Percentiles rank a stretch among this genome's conserved stretches.
These are phyloP conservation scores for Geothlypis trichas DNA, from an alignment of 2,113 vertebrate genomes.

Conservation along the genomic window DNA sequence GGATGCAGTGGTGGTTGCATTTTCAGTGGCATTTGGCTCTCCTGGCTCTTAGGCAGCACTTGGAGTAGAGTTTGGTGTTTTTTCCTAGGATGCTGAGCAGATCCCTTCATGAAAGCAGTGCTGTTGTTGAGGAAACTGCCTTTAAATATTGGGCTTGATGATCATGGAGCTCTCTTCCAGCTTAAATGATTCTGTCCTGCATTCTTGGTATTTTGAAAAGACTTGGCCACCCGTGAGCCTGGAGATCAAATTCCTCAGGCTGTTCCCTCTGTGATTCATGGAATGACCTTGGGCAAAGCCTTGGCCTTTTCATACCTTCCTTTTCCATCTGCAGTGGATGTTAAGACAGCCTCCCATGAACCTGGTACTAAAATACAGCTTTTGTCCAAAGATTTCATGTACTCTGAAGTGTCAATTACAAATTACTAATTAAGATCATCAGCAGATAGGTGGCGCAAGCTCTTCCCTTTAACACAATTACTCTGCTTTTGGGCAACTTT, in stretches of 20 bases:
- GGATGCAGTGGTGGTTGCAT: not conserved
- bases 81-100: not conserved
- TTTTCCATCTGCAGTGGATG: not conserved
- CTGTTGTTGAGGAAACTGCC: not conserved
- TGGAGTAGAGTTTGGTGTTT: not conserved
- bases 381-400: not conserved
- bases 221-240: fast-evolving
- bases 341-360: not conserved
- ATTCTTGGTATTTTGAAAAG: not conserved
- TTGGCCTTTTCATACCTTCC: not conserved
- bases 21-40: not conserved
- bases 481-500: not conserved
- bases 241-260: constrained; percentile 1
- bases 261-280: not conserved
- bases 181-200: not conserved
- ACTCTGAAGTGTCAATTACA: not conserved
- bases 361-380: not conserved
- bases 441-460: not conserved
- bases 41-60: not conserved
- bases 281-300: constrained; percentile 10
- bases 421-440: not conserved
- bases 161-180: not conserved
- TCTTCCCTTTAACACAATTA: not conserved
- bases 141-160: not conserved
- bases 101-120: not conserved